Evolutionary conservation across 1,140 invertebrate genomes (phyloP), one percentile per base, ranked within the genome.

Genomic region (Tetramorium parvispinum): DNA sequence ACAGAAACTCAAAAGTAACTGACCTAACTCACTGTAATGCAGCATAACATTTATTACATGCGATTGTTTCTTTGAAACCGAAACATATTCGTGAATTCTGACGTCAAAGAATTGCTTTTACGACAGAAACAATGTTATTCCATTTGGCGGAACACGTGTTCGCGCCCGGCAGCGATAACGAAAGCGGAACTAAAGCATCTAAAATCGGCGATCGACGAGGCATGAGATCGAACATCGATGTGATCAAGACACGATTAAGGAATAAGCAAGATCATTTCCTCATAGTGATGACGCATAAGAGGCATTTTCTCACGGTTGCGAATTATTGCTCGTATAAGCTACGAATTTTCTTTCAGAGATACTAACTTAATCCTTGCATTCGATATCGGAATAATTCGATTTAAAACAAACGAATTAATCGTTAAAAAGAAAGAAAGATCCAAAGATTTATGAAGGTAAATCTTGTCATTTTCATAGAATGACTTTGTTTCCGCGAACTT

Each of bases 161-260:
- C 77, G 65, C 88, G 78, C 85, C 85, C 88, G 73, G 32, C 65
- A 86, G 88, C 88, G 87, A 89, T 89, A 89, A 89, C 53, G 77
- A 89, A 83, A 89, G 63, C 76, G 88, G 57, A 78, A 77, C 63
- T 68, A 73, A 89, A 57, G 70, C 46, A 66, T 63, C 73, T 78
- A 68, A 89, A 89, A 89, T 89, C 88, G 73, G 46, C 65, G 78
- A 89, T 89, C 88, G 85, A 63, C 78, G 85, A 87, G 83, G 88
- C 88, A 88, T 89, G 88, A 89, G 88, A 89, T 89, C 88, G 78
- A 89, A 85, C 88, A 85, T 89, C 85, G 77, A 83, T 82, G 65
- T 68, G 88, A 90, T 90, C 88, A 55, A 24, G 49, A 43, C 66
- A 66, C 85, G 88, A 89, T 89, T 87, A 89, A 85, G 37, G 51